Base-by-base conservation (phyloP, 2,888 invertebrate species). In the Monochamus alternatus region DNA sequence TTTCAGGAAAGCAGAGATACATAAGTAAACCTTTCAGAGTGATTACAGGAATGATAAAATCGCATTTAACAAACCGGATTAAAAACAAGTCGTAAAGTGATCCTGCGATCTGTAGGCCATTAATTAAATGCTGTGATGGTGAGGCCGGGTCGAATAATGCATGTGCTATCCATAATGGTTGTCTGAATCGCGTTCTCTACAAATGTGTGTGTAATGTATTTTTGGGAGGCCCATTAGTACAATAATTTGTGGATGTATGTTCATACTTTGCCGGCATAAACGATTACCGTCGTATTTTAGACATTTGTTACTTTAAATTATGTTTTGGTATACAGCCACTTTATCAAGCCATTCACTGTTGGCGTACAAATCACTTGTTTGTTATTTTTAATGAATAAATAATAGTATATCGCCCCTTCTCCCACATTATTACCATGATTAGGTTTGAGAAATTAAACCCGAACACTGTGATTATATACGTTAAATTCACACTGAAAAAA, bases 131-230 rank as follows among this genome's bases (percentile, higher is more conserved):
- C 84, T 85, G 82, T 84, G 81, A 85, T 83, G 78, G 81, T 80
- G 82, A 83, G 84, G 82, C 82, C 79, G 81, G 82, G 75, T 60
- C 78, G 83, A 86, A 86, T 86, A 86, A 86, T 86, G 84, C 85
- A 85, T 85, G 84, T 80, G 80, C 85, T 85, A 85, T 85, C 84
- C 85, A 85, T 86, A 86, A 85, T 84, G 84, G 82, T 84, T 86
- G 87, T 85, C 86, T 85, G 77, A 80, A 81, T 82, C 81, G 81
- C 81, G 81, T 78, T 82, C 84, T 83, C 84, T 86, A 86, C 85
- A 85, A 86, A 86, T 86, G 86, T 86, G 86, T 83, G 81, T 86
- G 85, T 87, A 86, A 86, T 86, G 86, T 86, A 86, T 87, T 87
- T 87, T 87, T 86, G 85, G 87, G 79, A 81, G 82, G 83, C 84